phyloP scores from a whole-genome alignment of 2,888 invertebrate species.

The Aleiodes alternator region DNA sequence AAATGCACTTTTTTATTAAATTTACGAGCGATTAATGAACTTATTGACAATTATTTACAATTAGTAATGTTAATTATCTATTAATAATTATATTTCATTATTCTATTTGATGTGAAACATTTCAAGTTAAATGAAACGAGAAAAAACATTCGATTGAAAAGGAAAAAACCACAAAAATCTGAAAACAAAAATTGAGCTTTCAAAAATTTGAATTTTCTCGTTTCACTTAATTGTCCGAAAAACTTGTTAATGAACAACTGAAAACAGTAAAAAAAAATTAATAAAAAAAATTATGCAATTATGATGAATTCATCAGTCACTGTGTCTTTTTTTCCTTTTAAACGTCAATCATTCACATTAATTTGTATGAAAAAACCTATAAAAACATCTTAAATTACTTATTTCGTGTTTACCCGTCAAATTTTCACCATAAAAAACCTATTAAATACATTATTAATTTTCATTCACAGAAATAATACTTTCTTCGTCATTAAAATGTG shows the following conservation, averaged over 20 bases:
- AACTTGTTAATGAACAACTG: too few species aligned
- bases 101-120: neutral
- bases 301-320: too few species aligned
- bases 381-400: constrained; percentile 20
- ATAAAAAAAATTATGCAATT: too few species aligned
- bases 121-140: neutral
- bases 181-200: too few species aligned
- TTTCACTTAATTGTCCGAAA: too few species aligned
- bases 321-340: too few species aligned
- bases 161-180: too few species aligned
- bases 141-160: constrained; percentile 9
- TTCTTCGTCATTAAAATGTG: constrained; percentile 2
- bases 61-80: constrained; percentile 20
- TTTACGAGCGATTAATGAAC: constrained; percentile 22
- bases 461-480: constrained; percentile 32
- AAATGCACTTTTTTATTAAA: constrained; percentile 30
- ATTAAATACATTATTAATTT: constrained; percentile 5
- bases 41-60: constrained; percentile 31
- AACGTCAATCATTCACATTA: neutral
- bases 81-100: constrained; percentile 16
- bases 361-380: constrained; percentile 9
- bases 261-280: too few species aligned
- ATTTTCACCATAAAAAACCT: constrained; percentile 29
- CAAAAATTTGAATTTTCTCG: too few species aligned
- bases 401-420: neutral